Percentiles rank a stretch among this genome's conserved stretches.
These are phyloP conservation scores for Lasiurus cinereus DNA, from an alignment of 2,113 vertebrate genomes.

Conservation along the genomic window DNA sequence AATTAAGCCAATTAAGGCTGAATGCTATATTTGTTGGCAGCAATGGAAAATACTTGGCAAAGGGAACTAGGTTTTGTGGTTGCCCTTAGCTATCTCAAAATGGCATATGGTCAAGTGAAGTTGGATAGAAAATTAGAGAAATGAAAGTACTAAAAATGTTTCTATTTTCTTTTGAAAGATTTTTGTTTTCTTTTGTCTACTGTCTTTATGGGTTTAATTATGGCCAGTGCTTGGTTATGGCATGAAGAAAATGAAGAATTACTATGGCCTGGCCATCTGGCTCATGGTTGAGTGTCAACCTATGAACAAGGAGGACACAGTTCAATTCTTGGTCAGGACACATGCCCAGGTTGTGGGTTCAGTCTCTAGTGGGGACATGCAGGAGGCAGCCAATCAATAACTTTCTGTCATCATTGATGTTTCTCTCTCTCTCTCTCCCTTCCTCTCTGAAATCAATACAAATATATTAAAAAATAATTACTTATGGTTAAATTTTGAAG, in stretches of 20 bases:
- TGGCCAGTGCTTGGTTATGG: not conserved
- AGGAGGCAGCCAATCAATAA: no score
- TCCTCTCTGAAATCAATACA: no score
- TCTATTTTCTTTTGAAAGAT: constrained; percentile 41
- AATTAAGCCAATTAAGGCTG: not conserved
- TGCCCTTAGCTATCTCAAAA: not conserved
- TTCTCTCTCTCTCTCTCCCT: no score
- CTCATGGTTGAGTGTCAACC: no score
- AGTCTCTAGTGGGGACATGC: no score
- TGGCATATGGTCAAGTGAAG: not conserved
- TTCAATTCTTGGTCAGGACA: no score
- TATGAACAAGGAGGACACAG: no score
- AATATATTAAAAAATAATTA: not conserved
- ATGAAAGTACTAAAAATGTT: constrained; percentile 37
- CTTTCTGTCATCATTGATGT: no score
- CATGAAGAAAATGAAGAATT: constrained; percentile 30
- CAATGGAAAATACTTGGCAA: not conserved
- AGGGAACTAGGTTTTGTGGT: not conserved
- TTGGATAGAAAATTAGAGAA: constrained; percentile 7
- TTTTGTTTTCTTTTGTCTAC: not conserved
- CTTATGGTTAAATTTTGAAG: constrained; percentile 61
- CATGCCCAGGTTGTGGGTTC: no score
- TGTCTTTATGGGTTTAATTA: constrained; percentile 7
- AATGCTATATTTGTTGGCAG: not conserved
- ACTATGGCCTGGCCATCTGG: no score